Conservation (phyloP, 2,797 vertebrate species). For the Ctenopoma multispine region DNA sequence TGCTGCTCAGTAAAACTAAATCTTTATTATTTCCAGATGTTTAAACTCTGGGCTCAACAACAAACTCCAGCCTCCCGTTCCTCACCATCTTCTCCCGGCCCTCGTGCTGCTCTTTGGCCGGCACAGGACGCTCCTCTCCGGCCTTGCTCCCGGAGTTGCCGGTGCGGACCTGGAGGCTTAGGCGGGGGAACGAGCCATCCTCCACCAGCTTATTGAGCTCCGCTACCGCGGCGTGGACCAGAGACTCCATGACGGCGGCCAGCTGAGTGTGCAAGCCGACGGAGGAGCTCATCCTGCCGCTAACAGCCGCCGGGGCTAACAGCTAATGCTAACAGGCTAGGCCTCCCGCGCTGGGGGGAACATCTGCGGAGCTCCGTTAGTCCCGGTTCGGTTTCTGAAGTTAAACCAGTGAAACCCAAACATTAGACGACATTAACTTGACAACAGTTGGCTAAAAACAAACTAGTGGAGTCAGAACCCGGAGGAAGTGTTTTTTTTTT, state of each 20-base stretch:
- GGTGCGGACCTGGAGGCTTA: constrained; percentile 8
- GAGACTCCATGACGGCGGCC: constrained; percentile 79
- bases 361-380: neutral
- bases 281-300: constrained; percentile 67
- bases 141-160: neutral
- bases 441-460: neutral
- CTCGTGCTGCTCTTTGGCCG: neutral
- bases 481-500: neutral
- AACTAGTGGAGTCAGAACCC: accelerated
- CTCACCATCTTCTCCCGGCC: constrained; percentile 69
- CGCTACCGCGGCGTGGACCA: constrained; percentile 79
- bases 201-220: constrained; percentile 75
- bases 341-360: neutral
- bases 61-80: neutral
- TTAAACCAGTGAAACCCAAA: neutral
- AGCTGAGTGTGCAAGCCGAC: constrained; percentile 70
- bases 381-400: no score
- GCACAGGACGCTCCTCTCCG: neutral
- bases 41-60: no score
- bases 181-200: constrained; percentile 24
- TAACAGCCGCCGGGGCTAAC: neutral
- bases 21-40: no score
- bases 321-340: neutral
- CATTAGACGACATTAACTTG: neutral
- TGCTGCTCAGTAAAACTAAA: no score